These are phyloP conservation scores for Epistrophe eligans DNA, from an alignment of 2,888 invertebrate species.

Conservation along the genomic window DNA sequence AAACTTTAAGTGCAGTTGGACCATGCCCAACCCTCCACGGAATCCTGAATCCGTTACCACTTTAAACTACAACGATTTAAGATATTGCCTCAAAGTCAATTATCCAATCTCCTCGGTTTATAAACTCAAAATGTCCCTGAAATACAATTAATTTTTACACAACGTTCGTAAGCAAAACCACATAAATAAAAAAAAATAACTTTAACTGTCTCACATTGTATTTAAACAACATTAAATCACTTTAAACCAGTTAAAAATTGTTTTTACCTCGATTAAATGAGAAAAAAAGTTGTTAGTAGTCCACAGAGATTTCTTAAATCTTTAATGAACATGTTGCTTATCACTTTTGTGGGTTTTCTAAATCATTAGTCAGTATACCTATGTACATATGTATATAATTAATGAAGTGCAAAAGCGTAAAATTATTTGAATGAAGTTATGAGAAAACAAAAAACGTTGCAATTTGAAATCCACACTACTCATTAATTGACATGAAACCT, in stretches of 20 bases:
- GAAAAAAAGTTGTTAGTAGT: constrained; percentile 2
- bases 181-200: constrained; percentile 9
- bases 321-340: constrained; percentile 19
- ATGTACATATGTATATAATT: background rate
- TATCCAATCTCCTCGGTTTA: background rate
- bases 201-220: background rate
- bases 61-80: background rate
- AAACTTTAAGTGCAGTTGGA: too few species aligned
- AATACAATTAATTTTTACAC: background rate
- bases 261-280: constrained; percentile 17
- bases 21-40: too few species aligned
- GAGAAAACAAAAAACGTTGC: background rate
- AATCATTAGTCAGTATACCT: constrained; percentile 13
- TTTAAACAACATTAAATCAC: constrained; percentile 10
- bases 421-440: constrained; percentile 1
- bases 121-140: background rate
- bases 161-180: background rate
- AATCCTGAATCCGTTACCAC: too few species aligned
- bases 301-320: constrained; percentile 17
- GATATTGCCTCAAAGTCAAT: too few species aligned
- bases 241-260: constrained; percentile 30
- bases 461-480: constrained; percentile 17
- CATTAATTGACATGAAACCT: constrained; percentile 1
- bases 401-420: constrained; percentile 1
- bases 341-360: constrained; percentile 8